These are phyloP conservation scores for Sphaerodactylus townsendi DNA, from an alignment of 2,113 vertebrate genomes.

Conservation along the genomic window DNA sequence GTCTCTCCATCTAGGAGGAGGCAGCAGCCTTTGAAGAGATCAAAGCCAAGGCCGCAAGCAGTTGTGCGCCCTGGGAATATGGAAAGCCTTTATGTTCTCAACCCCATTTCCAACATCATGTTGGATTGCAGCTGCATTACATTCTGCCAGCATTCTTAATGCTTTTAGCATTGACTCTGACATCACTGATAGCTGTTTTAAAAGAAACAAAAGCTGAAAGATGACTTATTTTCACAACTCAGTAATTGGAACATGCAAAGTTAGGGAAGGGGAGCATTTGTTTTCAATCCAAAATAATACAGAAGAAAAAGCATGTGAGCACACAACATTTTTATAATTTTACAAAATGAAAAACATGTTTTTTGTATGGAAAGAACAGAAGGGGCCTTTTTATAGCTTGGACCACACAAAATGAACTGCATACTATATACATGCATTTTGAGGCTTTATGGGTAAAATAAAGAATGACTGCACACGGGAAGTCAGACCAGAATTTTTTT, in stretches of 20 bases:
- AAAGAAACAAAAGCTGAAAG: slow-evolving; percentile 80
- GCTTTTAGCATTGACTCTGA: slow-evolving; percentile 98
- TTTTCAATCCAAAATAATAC: slow-evolving; percentile 89
- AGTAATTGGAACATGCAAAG: slow-evolving; percentile 95
- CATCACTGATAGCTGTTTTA: slow-evolving; percentile 91
- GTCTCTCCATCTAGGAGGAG: slow-evolving; percentile 98
- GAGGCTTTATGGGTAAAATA: slow-evolving; percentile 71
- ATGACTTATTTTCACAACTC: slow-evolving; percentile 97
- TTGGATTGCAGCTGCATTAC: slow-evolving; percentile 98
- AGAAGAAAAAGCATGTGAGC: slow-evolving; percentile 66
- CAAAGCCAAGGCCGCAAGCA: slow-evolving; percentile 99
- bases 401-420: slow-evolving; percentile 97
- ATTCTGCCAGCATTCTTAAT: slow-evolving; percentile 97
- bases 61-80: slow-evolving; percentile 99
- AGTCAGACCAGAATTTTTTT: slow-evolving; percentile 50
- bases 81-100: slow-evolving; percentile 98
- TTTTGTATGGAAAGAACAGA: slow-evolving; percentile 90
- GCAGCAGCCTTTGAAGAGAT: slow-evolving; percentile 99
- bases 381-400: slow-evolving; percentile 85
- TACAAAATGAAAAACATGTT: slow-evolving; percentile 94
- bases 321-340: slow-evolving; percentile 89
- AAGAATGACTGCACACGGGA: slow-evolving; percentile 61
- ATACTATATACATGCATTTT: slow-evolving; percentile 79
- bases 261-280: slow-evolving; percentile 88
- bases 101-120: slow-evolving; percentile 97